Base-by-base conservation (phyloP, 2,888 invertebrate species). In the Tinea semifulvella region DNA sequence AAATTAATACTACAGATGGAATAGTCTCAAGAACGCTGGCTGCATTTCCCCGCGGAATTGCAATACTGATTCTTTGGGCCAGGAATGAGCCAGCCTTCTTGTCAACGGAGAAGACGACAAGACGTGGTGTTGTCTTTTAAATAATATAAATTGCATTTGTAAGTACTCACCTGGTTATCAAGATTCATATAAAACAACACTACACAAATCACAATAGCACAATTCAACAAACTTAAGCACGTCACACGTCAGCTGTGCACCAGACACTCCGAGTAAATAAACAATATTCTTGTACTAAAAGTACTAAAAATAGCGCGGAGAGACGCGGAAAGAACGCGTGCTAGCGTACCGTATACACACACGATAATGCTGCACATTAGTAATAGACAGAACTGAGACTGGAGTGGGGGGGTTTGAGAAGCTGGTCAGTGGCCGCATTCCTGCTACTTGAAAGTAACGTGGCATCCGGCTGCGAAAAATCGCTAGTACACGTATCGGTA, bases 381-480 rank as follows among this genome's bases (percentile, higher is more conserved):
- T 42, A 47, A 48, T 43, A 46, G 48, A 44, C 46, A 42, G 19
- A 14, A 47, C 36, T 38, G 45, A 56, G 55, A 51, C 54, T 31
- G 2, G 68, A 64, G 53, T 63, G 61, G 61, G 61, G 56, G 58
- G 53, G 59, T 57, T 13, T 31, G 28, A 62, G 65, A 66, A 61
- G 68, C 68, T 74, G 73, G 71, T 62, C 73, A 66, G 56, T 74
- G 77, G 72, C 79, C 77, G 77, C 79, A 79, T 79, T 79, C 79
- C 65, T 63, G 53, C 57, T 67, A 70, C 70, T 77, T 76, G 77
- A 79, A 79, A 79, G 77, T 74, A 72, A 70, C 68, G 64, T 68
- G 61, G 69, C 64, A 74, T 77, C 77, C 77, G 79, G 71, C 72
- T 70, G 74, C 73, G 68, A 75, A 77, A 76, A 36, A 36, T 36